Base-by-base conservation (phyloP, 37 sponge, comb jelly and placozoan genomes). In the Geodia barretti region DNA sequence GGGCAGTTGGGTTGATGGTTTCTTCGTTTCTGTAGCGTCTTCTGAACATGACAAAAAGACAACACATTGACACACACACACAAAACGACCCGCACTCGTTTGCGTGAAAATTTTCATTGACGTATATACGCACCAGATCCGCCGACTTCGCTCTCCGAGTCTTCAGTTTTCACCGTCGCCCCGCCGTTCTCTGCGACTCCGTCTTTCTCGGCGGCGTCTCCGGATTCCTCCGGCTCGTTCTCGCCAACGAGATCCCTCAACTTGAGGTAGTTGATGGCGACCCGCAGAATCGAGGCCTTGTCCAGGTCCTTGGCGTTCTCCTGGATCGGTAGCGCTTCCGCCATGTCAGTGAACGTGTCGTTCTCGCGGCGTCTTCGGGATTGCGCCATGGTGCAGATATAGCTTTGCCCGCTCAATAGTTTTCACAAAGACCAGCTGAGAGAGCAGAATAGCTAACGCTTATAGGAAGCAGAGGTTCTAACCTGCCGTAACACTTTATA, bases 221-320 rank as follows among this genome's bases (percentile, higher is more conserved):
- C 68, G 33, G 17, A 21, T 2, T 70, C 34, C 23, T 26, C 47
- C 19, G 14, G 1, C 1, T 79, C 77, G 25, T 83, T 61, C 25
- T 91, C 87, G 60, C 34, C 67, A 29, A 92, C 4, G 4, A 86
- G 30, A 31, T 80, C 77, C 35, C 92, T 25, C 68, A 87, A 73
- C 40, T 84, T 87, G 32, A 92, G 35, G 39, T 80, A 92, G 60
- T 86, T 64, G 71, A 92, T 92, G 29, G 87, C 85, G 0, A 94
- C 76, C 62, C 91, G 76, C 38, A 94, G 68, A 31, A 90, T 67
- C 0, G 90, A 84, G n/a, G 91, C 90, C 35, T 90, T 87, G 41
- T 94, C 94, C 54, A 92, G 81, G 8, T 92, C 92, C 68, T 92
- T 92, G 8, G 88, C 79, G 68, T 80, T 77, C 47, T 87, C 83